Conservation (phyloP, 2,797 vertebrate species). For the Dromococcyx pavoninus region DNA sequence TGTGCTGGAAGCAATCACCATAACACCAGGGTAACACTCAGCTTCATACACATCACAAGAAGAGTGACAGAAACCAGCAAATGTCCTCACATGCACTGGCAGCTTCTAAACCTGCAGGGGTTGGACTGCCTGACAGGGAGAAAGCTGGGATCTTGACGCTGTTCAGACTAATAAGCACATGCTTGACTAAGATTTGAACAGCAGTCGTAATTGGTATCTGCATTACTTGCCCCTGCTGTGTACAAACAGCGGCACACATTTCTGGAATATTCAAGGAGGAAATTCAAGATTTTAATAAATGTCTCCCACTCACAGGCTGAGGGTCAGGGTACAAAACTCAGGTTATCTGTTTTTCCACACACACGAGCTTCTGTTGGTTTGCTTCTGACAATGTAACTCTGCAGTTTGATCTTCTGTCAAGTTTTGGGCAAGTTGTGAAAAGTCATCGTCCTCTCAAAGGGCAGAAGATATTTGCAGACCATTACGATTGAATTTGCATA, state of each 20-base stretch:
- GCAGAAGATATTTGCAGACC: not conserved
- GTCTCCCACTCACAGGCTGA: not conserved
- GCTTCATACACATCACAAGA: not conserved
- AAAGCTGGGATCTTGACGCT: not conserved
- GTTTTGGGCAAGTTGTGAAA: not conserved
- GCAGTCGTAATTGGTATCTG: not conserved
- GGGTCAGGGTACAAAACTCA: not conserved
- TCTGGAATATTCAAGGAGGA: not conserved
- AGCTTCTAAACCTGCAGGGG: conserved; percentile 3
- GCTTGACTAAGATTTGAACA: not conserved
- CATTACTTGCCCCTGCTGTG: not conserved
- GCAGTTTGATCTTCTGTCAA: not conserved
- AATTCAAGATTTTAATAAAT: not conserved
- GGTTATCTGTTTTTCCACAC: not conserved
- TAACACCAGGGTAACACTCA: not conserved
- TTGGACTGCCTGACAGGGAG: not conserved
- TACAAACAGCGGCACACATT: not conserved
- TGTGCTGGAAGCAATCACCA: not conserved
- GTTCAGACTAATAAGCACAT: conserved; percentile 8
- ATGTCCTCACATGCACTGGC: not conserved
- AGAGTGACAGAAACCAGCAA: not conserved
- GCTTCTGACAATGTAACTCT: not conserved
- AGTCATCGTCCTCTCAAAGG: not conserved
- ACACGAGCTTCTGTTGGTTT: not conserved
- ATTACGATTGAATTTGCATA: not conserved